phyloP scores from a whole-genome alignment of 2,888 invertebrate species.

The Marronus borbonicus region DNA sequence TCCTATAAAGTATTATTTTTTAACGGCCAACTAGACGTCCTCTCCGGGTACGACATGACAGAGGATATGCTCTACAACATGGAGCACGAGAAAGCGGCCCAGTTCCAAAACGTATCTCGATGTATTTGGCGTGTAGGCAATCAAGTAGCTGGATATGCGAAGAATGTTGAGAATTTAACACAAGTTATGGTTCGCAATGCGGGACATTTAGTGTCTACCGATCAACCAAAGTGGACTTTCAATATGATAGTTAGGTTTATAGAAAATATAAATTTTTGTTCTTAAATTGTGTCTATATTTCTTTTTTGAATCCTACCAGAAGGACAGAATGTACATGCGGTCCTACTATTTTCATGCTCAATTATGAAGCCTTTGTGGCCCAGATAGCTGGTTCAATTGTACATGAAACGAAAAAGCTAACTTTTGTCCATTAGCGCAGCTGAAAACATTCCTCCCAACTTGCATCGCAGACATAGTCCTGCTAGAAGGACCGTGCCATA shows the following conservation, averaged over 20 bases:
- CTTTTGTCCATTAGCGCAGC: too few species aligned
- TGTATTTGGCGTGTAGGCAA: conserved; percentile 78
- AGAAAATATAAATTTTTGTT: conserved; percentile 45
- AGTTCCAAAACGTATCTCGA: conserved; percentile 77
- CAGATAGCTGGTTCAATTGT: too few species aligned
- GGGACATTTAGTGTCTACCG: conserved; percentile 86
- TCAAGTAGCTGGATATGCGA: conserved; percentile 82
- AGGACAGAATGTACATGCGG: too few species aligned
- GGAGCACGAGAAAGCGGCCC: conserved; percentile 77
- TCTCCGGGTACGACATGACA: conserved; percentile 88
- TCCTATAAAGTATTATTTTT: conserved; percentile 83
- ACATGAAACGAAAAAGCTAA: too few species aligned
- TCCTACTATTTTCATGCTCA: too few species aligned
- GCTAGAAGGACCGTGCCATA: too few species aligned
- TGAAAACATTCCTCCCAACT: too few species aligned
- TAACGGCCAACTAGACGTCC: conserved; percentile 91
- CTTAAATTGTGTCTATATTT: conserved; percentile 7
- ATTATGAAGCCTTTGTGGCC: too few species aligned
- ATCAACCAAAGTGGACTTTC: conserved; percentile 83
- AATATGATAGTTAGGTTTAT: conserved; percentile 80
- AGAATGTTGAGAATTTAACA: conserved; percentile 78
- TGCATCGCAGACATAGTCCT: too few species aligned
- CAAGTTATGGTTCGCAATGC: conserved; percentile 84
- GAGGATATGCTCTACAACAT: conserved; percentile 81
- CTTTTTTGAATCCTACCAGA: neutral